Evolutionary conservation across 2,113 vertebrate genomes (phyloP), one percentile per base, ranked within the genome.

Genomic region (Drymodes brunneopygia): DNA sequence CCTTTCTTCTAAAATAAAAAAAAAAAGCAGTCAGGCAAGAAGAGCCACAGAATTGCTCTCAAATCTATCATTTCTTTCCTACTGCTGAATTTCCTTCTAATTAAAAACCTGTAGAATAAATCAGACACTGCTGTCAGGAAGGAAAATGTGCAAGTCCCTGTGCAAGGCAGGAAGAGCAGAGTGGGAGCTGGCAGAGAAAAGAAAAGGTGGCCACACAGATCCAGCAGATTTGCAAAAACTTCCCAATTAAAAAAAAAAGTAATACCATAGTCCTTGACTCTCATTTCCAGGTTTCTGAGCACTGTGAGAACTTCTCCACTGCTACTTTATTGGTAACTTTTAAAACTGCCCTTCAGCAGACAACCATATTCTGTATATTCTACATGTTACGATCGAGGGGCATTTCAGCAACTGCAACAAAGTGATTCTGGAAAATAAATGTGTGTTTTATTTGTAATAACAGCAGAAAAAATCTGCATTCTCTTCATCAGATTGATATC

Each of bases 101-200:
- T 92, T 88, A 92, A 95, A 94, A 60, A 74, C 54, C 58, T 12
- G 57, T 16, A 86, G 67, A 90, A 90, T 81, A 94, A 94, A 90
- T 83, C 91, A 88, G 69, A 54, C 14, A 14, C 18, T 48, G 66
- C 65, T 81, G 47, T 69, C 57, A 81, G 13, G 42, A 42, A 87
- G 33, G 65, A 92, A 64, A 91, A 90, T 77, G 48, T 81, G 36
- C n/a, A 65, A 36, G 22, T 57, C 44, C 40, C 57, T 60, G 38
- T 15, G 40, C 25, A 42, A 90, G 73, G 69, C 56, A 81, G 50
- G 44, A 82, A 67, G 65, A 80, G 23, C 61, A 53, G 56, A 70
- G 20, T 14, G 45, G 21, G 50, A 70, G 56, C 60, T 48, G 66
- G 67, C 72, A 70, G 50, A 44, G 81, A n/a, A 67, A 80, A 69